These are phyloP conservation scores for Rhopalosiphum maidis DNA, from an alignment of 1,140 invertebrate species.

Conservation along the genomic window DNA sequence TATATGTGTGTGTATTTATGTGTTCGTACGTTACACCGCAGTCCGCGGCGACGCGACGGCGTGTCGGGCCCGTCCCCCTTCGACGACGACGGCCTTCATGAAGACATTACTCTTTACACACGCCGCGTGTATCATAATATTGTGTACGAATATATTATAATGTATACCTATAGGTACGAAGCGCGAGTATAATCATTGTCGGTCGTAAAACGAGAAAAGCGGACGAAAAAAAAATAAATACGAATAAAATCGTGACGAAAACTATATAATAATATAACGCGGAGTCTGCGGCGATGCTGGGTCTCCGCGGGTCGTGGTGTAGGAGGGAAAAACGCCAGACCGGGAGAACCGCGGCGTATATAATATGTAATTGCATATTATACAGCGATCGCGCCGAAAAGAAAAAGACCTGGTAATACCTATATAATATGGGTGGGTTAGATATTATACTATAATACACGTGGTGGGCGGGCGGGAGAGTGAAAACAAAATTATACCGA, in stretches of 20 bases:
- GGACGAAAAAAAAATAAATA: background rate
- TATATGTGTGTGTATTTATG: background rate
- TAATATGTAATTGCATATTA: conserved; percentile 4
- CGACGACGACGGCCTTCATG: conserved; percentile 27
- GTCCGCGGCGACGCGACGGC: conserved; percentile 28
- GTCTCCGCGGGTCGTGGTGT: background rate
- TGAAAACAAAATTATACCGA: conserved; percentile 12
- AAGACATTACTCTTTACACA: conserved; percentile 30
- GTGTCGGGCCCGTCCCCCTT: conserved; percentile 44
- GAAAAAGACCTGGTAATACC: background rate
- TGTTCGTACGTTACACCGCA: background rate
- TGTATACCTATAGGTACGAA: background rate
- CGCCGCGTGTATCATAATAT: background rate
- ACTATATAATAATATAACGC: background rate
- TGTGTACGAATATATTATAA: background rate
- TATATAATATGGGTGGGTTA: background rate
- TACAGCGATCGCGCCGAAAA: background rate
- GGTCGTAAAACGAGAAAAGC: conserved; percentile 37
- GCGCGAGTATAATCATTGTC: conserved; percentile 22
- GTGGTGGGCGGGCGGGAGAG: background rate
- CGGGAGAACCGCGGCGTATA: background rate
- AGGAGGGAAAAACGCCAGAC: background rate
- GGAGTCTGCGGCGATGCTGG: background rate
- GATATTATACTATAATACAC: background rate
- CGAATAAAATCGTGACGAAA: conserved; percentile 37